phyloP scores from a whole-genome alignment of 2,888 invertebrate species.

The Oscheius onirici region DNA sequence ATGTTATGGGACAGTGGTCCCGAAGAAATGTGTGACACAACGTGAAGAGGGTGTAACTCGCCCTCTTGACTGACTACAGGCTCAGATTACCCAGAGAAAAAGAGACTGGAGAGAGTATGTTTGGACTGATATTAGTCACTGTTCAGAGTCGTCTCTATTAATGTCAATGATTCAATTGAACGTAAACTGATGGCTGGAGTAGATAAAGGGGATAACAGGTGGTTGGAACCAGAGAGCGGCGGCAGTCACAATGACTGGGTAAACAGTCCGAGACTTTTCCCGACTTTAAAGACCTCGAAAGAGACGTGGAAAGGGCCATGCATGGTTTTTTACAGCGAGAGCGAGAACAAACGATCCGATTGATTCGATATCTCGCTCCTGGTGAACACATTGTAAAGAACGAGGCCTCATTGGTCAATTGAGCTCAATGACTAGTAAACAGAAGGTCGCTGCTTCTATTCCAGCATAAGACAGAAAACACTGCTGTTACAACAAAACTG shows the following conservation, averaged over 20 bases:
- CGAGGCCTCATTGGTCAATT: no score
- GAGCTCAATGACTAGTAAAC: no score
- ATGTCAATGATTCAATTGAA: not conserved
- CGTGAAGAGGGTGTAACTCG: not conserved
- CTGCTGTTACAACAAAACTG: no score
- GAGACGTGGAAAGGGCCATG: not conserved
- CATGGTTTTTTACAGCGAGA: conserved; percentile 1
- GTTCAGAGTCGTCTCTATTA: not conserved
- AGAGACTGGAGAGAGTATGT: not conserved
- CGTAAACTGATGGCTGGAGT: not conserved
- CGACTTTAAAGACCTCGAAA: no score
- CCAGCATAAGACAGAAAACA: no score
- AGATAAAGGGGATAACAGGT: conserved; percentile 24
- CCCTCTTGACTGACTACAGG: not conserved
- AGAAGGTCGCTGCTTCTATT: no score
- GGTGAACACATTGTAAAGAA: no score
- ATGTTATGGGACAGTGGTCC: conserved; percentile 21
- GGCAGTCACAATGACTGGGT: conserved; percentile 16
- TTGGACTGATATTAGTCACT: not conserved
- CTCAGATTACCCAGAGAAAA: conserved; percentile 4
- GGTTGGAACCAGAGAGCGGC: not conserved
- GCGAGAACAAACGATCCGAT: conserved; percentile 20
- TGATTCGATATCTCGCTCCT: not conserved
- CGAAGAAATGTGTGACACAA: conserved; percentile 1
- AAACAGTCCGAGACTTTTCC: not conserved